phyloP scores from a whole-genome alignment of 2,888 invertebrate species.

The Standfussiana lucernea region DNA sequence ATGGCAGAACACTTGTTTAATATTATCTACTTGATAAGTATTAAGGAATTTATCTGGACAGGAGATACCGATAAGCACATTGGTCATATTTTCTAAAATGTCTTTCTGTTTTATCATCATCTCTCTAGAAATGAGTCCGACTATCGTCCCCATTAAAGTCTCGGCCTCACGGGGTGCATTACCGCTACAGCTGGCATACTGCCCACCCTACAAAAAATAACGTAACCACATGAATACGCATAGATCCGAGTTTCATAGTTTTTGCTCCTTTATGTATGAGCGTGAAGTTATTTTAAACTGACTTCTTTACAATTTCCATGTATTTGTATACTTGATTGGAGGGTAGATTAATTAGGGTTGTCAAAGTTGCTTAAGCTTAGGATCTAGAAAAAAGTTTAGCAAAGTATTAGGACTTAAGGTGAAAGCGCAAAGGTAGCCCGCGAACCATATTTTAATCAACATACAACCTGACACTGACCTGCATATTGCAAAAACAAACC shows the following conservation, averaged over 20 bases:
- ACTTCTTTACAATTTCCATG: slow-evolving; percentile 59
- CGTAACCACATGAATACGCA: slow-evolving; percentile 48
- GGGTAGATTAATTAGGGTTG: slow-evolving; percentile 48
- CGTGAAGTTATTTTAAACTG: slow-evolving; percentile 58
- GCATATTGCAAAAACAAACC: no score
- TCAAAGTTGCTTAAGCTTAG: not conserved
- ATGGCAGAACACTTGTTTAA: not conserved
- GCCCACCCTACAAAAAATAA: slow-evolving; percentile 31
- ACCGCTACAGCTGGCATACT: slow-evolving; percentile 27
- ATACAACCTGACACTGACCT: no score
- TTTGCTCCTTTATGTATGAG: slow-evolving; percentile 44
- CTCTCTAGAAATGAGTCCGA: not conserved
- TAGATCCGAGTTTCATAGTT: slow-evolving; percentile 26
- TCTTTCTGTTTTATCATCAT: not conserved
- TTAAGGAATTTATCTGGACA: not conserved
- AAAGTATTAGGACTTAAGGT: not conserved
- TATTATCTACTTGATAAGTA: not conserved
- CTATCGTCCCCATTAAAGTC: slow-evolving; percentile 6
- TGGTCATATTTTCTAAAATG: not conserved
- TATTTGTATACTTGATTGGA: slow-evolving; percentile 58
- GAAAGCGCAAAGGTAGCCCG: not conserved
- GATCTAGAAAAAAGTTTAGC: not conserved
- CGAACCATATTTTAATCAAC: no score
- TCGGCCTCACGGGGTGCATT: slow-evolving; percentile 11
- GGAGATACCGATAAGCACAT: not conserved